Evolutionary conservation across 1,140 invertebrate species (phyloP).

Genomic region (Trypoxylus dichotomus): DNA sequence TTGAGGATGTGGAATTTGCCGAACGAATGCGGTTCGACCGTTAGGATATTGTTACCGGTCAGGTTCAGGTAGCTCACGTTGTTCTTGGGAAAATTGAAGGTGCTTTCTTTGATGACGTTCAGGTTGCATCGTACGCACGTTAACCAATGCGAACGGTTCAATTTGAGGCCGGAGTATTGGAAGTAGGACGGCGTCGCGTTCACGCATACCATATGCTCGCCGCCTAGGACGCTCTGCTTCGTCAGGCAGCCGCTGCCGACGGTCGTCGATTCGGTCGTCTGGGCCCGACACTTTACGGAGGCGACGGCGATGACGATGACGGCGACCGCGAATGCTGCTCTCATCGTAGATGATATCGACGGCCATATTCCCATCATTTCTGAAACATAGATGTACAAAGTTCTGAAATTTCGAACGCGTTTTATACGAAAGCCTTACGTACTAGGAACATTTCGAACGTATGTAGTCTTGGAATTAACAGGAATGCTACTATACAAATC

Average conservation of each 20-base stretch:
- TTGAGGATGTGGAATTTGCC: constrained; percentile 42
- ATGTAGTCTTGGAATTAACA: too few species aligned
- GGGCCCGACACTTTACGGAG: background rate
- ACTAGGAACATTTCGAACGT: too few species aligned
- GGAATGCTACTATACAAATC: too few species aligned
- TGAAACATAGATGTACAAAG: too few species aligned
- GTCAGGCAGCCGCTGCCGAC: constrained; percentile 26
- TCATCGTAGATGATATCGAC: background rate
- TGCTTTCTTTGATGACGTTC: constrained; percentile 41
- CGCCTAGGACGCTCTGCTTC: constrained; percentile 27
- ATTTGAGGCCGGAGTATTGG: constrained; percentile 38
- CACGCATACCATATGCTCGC: constrained; percentile 42
- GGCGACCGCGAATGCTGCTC: background rate
- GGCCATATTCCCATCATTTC: constrained; percentile 8
- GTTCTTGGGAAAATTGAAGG: constrained; percentile 45
- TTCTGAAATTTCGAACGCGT: too few species aligned
- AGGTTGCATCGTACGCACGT: constrained; percentile 46
- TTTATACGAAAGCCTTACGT: too few species aligned
- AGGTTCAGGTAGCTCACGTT: constrained; percentile 42
- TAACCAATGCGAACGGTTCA: constrained; percentile 45
- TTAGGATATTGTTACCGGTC: constrained; percentile 33
- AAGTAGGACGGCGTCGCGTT: constrained; percentile 43
- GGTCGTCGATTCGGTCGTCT: background rate
- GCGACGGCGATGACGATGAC: background rate
- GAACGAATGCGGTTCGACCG: constrained; percentile 42